Conservation (phyloP, 1,140 invertebrate genomes). For the Drosophila pandora region DNA sequence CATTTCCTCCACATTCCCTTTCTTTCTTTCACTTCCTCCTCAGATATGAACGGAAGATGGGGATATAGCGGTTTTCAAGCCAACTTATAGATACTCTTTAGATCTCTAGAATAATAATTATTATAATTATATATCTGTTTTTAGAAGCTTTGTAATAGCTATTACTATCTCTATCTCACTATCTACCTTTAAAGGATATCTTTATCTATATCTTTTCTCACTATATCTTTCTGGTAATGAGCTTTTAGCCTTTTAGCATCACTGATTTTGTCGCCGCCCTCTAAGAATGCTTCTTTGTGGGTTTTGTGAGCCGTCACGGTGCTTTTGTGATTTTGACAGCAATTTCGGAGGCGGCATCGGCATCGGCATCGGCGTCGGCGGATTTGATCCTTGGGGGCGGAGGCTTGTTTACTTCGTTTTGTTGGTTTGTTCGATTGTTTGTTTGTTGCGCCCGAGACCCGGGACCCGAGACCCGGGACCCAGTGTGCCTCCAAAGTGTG, state of each 20-base stretch:
- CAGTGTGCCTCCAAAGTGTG: constrained; percentile 40
- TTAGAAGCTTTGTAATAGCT: no score
- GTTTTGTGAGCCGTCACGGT: constrained; percentile 45
- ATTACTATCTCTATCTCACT: no score
- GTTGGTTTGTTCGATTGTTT: constrained; percentile 51
- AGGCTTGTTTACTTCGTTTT: constrained; percentile 47
- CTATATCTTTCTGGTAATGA: neutral
- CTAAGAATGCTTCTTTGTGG: constrained; percentile 7
- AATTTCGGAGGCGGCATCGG: constrained; percentile 25
- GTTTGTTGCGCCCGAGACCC: constrained; percentile 40
- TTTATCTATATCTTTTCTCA: neutral
- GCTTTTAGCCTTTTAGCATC: constrained; percentile 1
- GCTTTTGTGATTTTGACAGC: constrained; percentile 67
- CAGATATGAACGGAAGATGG: neutral
- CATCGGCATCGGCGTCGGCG: neutral
- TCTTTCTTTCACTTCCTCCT: constrained; percentile 5
- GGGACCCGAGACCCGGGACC: neutral
- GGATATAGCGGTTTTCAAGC: neutral
- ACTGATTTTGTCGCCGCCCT: constrained; percentile 1
- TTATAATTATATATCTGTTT: no score
- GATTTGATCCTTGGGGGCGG: constrained; percentile 14
- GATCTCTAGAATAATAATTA: no score
- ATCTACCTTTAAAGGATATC: no score
- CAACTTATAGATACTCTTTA: no score
- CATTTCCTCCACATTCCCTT: neutral